Evolutionary conservation across 2,113 vertebrate species (phyloP), one percentile per base, ranked within the genome.

Genomic region (Oxyruncus cristatus): DNA sequence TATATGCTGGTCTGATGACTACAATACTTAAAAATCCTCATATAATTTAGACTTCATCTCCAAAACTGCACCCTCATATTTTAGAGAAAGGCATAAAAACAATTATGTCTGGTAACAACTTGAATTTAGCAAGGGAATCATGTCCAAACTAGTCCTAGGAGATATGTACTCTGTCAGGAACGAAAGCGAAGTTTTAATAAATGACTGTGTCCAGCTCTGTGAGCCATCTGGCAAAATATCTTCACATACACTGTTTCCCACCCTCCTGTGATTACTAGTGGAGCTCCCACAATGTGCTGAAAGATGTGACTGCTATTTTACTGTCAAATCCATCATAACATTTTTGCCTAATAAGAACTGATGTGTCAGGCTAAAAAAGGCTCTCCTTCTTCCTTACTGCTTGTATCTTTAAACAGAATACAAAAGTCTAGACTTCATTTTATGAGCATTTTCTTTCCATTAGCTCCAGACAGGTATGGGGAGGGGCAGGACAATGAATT

Each of bases 191-290:
- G 75, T 82, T 90, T 90, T 95, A 82, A 77, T 67, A 95, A 85
- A 92, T 55, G 39, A 74, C 72, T 75, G 27, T 71, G 63, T 93
- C 59, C 75, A 83, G 92, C 42, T 90, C 79, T 73, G 35, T 77
- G 65, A 94, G 95, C 92, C 88, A 95, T 88, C 82, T 95, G 95
- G 92, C 85, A 96, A 95, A 95, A 19, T 77, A 92, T 42, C 82
- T 77, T 88, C 68, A 67, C 24, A 68, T 30, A 71, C 4, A 86
- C 41, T 41, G 55, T 67, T 93, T 97, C 88, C 92, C 95, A 92
- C 75, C 79, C 93, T 96, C 82, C 52, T 88, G 68, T 61, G 65
- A 94, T 83, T 94, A 90, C 79, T 63, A 44, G 44, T n/a, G 72
- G 89, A 90, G 33, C 24, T 95, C 89, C 20, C 63, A 80, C 75